These are phyloP conservation scores for Halcyon badia DNA, from an alignment of 2,797 vertebrate species.

Conservation along the genomic window DNA sequence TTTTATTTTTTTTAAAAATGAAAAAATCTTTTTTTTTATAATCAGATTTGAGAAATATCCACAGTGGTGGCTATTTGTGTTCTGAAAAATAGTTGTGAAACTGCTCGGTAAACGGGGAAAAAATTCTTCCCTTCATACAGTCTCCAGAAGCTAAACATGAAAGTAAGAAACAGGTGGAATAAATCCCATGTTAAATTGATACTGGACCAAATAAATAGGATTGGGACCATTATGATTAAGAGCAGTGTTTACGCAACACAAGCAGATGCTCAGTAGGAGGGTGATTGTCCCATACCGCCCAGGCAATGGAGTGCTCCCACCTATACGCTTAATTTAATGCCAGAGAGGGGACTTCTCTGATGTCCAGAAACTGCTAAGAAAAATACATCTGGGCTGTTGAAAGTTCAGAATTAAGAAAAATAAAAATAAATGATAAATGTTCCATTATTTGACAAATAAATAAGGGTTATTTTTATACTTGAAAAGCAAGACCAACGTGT, in stretches of 20 bases:
- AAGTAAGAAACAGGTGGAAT: slow-evolving; percentile 25
- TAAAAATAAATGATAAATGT: neutral
- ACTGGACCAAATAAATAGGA: slow-evolving; percentile 57
- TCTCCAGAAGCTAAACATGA: neutral
- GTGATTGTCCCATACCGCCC: neutral
- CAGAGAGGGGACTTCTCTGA: neutral
- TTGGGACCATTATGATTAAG: slow-evolving; percentile 41
- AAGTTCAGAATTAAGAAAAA: neutral
- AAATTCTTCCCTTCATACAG: neutral
- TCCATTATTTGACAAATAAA: neutral
- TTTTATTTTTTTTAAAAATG: neutral
- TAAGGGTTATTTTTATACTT: neutral
- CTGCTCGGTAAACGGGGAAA: neutral
- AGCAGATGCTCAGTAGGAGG: neutral
- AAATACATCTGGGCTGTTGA: neutral
- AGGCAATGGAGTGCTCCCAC: neutral
- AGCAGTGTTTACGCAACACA: slow-evolving; percentile 36
- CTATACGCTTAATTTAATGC: neutral
- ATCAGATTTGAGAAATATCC: neutral
- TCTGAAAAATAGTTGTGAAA: neutral
- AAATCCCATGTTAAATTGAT: slow-evolving; percentile 51
- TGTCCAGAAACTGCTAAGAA: neutral
- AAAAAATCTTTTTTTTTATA: neutral
- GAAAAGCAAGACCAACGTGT: neutral
- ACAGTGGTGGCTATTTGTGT: neutral